Base-by-base conservation (phyloP, 2,888 invertebrate genomes). In the Archips crataeganus region DNA sequence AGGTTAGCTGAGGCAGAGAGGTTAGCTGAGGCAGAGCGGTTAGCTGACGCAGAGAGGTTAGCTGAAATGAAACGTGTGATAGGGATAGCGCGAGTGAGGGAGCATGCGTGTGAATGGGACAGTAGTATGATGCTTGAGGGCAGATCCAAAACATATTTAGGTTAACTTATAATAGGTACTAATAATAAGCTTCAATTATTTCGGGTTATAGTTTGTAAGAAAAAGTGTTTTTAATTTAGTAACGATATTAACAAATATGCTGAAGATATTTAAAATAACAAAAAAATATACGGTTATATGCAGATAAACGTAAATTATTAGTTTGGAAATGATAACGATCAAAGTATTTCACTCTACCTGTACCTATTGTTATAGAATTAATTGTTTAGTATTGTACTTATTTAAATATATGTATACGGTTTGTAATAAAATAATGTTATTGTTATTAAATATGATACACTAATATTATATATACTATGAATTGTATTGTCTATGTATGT, bases 81-180 rank as follows among this genome's bases (percentile, higher is more conserved):
- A 47, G 49, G 45, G 49, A n/a, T 64, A 49, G 64, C 11, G 0
- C 64, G 49, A 10, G 9, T 49, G n/a, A 34, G 49, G 36, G 36
- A 65, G 51, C 10, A 10, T 32, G 57, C 32, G 32, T 57, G 57
- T 11, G 57, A 57, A 32, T 57, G 57, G 57, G 57, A 57, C 11
- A 32, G 57, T 6, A 32, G 10, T 57, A 57, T 57, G 57, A 57
- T 32, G 57, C 57, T 23, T 11, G 57, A 32, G 11, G 57, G 57
- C 11, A 57, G 57, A 4, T 57, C 57, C 11, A 57, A 32, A 23
- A 32, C 57, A 11, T 11, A 32, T 11, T 57, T 57, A 57, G 32
- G 57, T 57, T 57, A 57, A 11, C 3, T 32, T 57, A 57, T 32
- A 32, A 23, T 23, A 23, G 23, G 10, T 32, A 3, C 45, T 45